phyloP scores from a whole-genome alignment of 2,113 vertebrate genomes.

The Indicator maculatus region DNA sequence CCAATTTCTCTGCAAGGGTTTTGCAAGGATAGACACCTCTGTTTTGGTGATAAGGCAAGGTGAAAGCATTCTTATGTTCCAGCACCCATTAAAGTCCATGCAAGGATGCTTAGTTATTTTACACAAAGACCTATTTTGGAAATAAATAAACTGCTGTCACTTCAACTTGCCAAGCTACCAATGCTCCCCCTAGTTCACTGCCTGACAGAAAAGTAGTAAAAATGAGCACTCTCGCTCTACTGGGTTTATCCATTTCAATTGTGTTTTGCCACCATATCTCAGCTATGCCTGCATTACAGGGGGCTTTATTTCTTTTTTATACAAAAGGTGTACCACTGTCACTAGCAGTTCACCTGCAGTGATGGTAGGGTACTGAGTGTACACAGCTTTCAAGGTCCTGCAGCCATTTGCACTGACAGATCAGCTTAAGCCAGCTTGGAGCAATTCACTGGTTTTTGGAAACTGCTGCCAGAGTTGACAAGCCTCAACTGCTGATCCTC shows the following conservation, averaged over 20 bases:
- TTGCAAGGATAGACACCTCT: neutral
- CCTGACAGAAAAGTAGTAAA: neutral
- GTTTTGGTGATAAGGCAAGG: neutral
- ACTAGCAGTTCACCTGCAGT: neutral
- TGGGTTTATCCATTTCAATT: neutral
- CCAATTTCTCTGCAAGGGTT: neutral
- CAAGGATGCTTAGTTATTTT: neutral
- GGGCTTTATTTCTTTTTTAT: neutral
- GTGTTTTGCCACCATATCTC: rapidly evolving
- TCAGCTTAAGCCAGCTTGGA: neutral
- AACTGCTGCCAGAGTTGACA: neutral
- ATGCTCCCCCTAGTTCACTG: neutral
- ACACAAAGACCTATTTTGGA: neutral
- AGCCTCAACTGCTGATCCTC: neutral
- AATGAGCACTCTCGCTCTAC: neutral
- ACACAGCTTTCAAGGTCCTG: neutral
- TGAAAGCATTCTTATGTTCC: neutral
- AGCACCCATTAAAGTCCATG: neutral
- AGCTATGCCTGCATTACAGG: neutral
- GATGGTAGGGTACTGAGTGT: neutral
- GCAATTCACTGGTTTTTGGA: neutral
- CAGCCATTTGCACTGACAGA: neutral
- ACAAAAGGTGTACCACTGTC: neutral
- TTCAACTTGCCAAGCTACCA: neutral
- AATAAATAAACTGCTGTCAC: neutral